A percentile compares a stretch with the other conserved stretches of the same genome.
phyloP scores from a whole-genome alignment of 2,797 vertebrate species.

The Sebastes hopkinsi region DNA sequence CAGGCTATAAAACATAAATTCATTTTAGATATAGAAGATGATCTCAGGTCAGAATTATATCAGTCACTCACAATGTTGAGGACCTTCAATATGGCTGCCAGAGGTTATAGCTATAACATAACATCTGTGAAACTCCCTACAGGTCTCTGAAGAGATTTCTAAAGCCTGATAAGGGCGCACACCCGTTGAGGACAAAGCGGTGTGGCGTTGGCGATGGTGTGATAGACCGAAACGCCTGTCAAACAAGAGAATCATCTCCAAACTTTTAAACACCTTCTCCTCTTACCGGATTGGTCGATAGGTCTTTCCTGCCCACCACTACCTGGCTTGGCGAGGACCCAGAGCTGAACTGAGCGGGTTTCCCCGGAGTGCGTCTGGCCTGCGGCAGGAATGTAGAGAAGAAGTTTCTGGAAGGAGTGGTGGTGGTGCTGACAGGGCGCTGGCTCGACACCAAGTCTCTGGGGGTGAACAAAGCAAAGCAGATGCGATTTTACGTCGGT shows the following conservation, averaged over 20 bases:
- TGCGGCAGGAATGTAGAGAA: constrained; percentile 94
- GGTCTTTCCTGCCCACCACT: constrained; percentile 85
- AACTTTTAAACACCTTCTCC: neutral
- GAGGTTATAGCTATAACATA: too few species aligned
- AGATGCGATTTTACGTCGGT: neutral
- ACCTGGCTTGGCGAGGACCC: constrained; percentile 84
- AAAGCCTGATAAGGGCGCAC: too few species aligned
- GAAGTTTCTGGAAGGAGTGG: constrained; percentile 89
- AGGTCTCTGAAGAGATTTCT: too few species aligned
- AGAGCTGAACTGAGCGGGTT: constrained; percentile 62
- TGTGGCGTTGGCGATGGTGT: neutral
- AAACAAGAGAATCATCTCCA: neutral
- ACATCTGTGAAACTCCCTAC: too few species aligned
- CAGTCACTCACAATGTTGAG: neutral
- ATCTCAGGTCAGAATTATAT: neutral
- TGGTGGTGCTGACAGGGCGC: constrained; percentile 79
- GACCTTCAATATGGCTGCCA: neutral
- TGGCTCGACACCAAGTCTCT: constrained; percentile 94
- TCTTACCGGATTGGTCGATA: constrained; percentile 83
- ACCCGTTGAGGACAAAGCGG: neutral
- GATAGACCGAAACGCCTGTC: neutral
- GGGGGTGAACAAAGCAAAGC: neutral
- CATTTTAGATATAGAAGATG: neutral
- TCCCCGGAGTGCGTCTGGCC: constrained; percentile 84
- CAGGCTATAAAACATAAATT: constrained; percentile 64